phyloP scores from a whole-genome alignment of 2,888 invertebrate genomes.

The Scaptodrosophila latifasciaeformis region DNA sequence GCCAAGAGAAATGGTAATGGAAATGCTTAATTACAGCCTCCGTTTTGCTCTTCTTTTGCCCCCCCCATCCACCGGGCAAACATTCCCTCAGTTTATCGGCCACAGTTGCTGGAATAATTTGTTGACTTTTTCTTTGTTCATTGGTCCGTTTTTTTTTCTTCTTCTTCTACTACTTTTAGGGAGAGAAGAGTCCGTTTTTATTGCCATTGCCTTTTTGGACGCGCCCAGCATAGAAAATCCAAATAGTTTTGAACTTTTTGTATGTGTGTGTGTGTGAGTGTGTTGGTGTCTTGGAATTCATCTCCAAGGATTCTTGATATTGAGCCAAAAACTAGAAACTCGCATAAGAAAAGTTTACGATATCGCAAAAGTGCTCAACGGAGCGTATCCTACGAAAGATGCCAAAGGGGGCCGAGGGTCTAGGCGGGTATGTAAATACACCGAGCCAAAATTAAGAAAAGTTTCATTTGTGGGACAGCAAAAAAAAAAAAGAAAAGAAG shows the following conservation, averaged over 20 bases:
- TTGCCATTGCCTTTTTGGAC: slow-evolving; percentile 15
- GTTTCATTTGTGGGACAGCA: not conserved
- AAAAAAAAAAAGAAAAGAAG: too few relatives aligned
- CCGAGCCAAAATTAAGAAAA: slow-evolving; percentile 28
- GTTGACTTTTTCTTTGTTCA: not conserved
- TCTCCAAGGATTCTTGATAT: slow-evolving; percentile 51
- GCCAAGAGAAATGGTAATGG: not conserved
- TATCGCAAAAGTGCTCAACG: slow-evolving; percentile 29
- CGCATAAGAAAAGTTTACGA: slow-evolving; percentile 61
- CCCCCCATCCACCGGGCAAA: slow-evolving; percentile 9
- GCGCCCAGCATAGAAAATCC: slow-evolving; percentile 30
- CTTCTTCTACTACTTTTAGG: too few relatives aligned
- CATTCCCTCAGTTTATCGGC: slow-evolving; percentile 3
- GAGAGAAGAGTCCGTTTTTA: slow-evolving; percentile 28
- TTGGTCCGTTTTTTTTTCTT: too few relatives aligned
- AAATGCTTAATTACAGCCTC: not conserved
- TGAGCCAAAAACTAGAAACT: slow-evolving; percentile 58
- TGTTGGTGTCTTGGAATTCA: slow-evolving; percentile 27
- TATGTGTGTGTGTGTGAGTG: too few relatives aligned
- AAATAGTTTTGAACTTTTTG: slow-evolving; percentile 55
- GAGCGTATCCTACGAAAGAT: not conserved
- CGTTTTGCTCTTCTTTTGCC: not conserved
- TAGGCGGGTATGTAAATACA: slow-evolving; percentile 43
- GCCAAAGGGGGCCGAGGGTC: too few relatives aligned
- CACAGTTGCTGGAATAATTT: slow-evolving; percentile 31